These are phyloP conservation scores for Varecia variegata DNA, from an alignment of 2,797 vertebrate genomes.

Conservation along the genomic window DNA sequence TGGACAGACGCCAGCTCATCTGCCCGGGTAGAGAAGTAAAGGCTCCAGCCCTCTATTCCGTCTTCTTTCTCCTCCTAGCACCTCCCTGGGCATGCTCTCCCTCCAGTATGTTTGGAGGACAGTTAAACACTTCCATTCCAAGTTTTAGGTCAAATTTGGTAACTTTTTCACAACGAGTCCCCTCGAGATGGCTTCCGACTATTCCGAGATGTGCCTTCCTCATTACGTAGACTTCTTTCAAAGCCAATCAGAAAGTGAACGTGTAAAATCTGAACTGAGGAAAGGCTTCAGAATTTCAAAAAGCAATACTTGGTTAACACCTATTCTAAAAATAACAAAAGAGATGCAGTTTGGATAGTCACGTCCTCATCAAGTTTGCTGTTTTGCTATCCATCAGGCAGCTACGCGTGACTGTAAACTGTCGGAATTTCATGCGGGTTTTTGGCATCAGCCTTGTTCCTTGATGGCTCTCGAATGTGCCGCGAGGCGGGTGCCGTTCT, in stretches of 20 bases:
- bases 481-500: not conserved
- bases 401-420: not conserved
- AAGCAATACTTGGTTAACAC: conserved; percentile 13
- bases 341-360: not conserved
- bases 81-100: not conserved
- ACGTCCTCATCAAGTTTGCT: not conserved
- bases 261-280: not conserved
- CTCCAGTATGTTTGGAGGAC: not conserved
- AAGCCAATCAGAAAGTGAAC: not conserved
- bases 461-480: not conserved
- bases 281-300: not conserved
- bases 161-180: not conserved
- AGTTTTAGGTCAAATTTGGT: not conserved
- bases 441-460: not conserved
- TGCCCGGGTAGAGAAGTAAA: not conserved
- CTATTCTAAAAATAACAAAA: not conserved
- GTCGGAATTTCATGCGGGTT: not conserved
- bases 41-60: not conserved
- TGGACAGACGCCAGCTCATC: not conserved
- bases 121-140: not conserved
- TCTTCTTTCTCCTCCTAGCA: not conserved
- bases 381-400: not conserved
- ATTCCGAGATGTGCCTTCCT: not conserved
- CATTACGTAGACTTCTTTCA: not conserved
- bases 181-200: not conserved